Evolutionary conservation across 2,113 vertebrate species (phyloP).

Genomic region (human (Homo sapiens)): GRCh38 chr4:8387501-8388000

Average conservation of each 20-base stretch:
- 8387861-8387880: not conserved
- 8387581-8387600: accelerated
- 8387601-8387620: not conserved
- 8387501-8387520: too few species aligned
- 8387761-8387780: not conserved
- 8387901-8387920: not conserved
- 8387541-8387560: accelerated
- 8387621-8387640: not conserved
- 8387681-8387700: not conserved
- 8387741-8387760: not conserved
- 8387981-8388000: not conserved
- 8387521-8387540: not conserved
- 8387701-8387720: accelerated
- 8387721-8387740: not conserved
- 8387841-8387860: not conserved
- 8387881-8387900: not conserved
- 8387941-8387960: not conserved
- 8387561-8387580: accelerated
- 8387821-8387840: not conserved
- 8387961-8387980: too few species aligned
- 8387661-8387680: too few species aligned
- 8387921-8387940: too few species aligned
- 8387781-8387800: not conserved
- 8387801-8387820: accelerated
- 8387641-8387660: not conserved